Percentiles rank a stretch among this genome's conserved stretches.
Conservation (phyloP, 2,797 vertebrate genomes). For the Artibeus jamaicensis region DNA sequence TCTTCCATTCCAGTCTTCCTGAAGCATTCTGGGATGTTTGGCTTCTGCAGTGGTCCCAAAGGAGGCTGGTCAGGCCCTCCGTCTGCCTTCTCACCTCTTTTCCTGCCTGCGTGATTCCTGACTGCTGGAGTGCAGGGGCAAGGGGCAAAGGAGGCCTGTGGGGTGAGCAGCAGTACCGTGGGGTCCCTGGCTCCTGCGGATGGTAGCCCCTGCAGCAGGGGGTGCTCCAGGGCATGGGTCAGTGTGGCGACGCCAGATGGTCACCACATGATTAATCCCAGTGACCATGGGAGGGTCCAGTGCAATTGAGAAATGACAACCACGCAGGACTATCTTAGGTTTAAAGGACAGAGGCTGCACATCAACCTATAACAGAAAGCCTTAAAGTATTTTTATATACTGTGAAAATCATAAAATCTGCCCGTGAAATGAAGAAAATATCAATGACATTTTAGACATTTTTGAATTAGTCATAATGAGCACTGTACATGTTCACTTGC, state of each 20-base stretch:
- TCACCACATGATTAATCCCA: neutral
- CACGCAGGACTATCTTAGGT: neutral
- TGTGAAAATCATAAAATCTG: slow-evolving; percentile 24
- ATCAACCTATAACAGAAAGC: neutral
- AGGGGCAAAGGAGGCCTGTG: neutral
- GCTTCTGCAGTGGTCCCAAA: neutral
- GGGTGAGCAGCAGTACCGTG: neutral
- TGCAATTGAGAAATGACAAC: neutral
- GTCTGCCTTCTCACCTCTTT: neutral
- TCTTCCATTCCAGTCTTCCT: neutral
- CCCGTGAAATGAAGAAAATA: slow-evolving; percentile 42
- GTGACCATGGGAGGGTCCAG: neutral
- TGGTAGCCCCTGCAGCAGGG: neutral
- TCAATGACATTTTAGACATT: slow-evolving; percentile 32
- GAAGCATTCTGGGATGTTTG: neutral
- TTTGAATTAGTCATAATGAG: slow-evolving; percentile 39
- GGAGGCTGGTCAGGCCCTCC: neutral
- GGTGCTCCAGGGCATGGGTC: neutral
- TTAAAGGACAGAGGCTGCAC: neutral
- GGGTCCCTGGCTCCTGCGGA: neutral
- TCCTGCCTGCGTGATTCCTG: neutral
- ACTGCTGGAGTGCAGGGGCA: neutral
- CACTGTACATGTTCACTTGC: neutral
- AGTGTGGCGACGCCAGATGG: neutral
- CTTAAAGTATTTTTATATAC: slow-evolving; percentile 46